Base-by-base conservation (phyloP, 30 jellyfish, hydroid and myxozoan genomes). In the Hydractinia symbiolongicarpus region DNA sequence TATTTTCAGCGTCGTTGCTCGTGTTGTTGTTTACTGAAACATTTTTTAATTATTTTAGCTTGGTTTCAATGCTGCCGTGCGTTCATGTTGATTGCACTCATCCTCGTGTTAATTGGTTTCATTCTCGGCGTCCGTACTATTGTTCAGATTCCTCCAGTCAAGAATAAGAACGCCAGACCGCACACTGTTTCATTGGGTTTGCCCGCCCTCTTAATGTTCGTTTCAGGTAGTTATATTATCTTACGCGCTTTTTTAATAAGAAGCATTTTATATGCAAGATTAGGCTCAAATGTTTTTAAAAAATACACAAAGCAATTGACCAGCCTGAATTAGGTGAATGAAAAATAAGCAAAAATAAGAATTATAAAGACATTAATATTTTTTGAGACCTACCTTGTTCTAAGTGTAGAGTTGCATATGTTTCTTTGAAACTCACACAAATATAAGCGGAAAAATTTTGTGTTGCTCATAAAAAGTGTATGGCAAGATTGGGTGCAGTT, bases 11-110 rank as follows among this genome's bases (percentile, higher is more conserved):
- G 19, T 58, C 19, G 19, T 58, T 58, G 19, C 3, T 58, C 30
- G 16, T 72, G 15, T 9, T 9, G 51, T 9, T 13, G 16, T 9
- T 20, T 8, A 30, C 66, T 19, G 6, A 50, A 20, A 4, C 50
- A n/a, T n/a, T 66, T 66, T 66, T 66, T 66, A 0, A 19, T 9
- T 72, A 2, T 58, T 20, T 9, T 30, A 77, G 85, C 53, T 56
- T 77, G 85, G 85, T 77, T 52, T 14, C 85, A 77, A 54, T 44
- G 54, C 54, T 15, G 15, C 13, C 85, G 85, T 16, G 85, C 85
- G 54, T 77, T 77, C 53, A 52, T 77, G 85, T 9, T 77, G 8
- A 9, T 77, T 21, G 76, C 85, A 10, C 30, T 50, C 9, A 7
- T 77, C 7, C 19, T 77, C 7, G 74, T 55, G 54, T 51, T 77